Conservation (phyloP, 1,140 invertebrate genomes). For the Spodoptera frugiperda region DNA sequence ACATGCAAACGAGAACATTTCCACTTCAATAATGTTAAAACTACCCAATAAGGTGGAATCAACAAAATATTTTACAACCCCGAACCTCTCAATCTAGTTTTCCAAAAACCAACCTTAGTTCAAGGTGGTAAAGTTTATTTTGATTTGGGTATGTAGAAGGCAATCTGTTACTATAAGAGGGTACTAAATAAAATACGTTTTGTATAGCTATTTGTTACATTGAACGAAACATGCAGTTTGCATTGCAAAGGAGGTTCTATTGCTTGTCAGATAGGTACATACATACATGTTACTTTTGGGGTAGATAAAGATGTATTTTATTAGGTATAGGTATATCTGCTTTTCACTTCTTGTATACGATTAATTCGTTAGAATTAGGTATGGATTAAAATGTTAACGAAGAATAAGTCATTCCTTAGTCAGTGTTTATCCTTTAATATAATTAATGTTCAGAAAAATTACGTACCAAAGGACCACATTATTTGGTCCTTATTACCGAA, state of each 20-base stretch:
- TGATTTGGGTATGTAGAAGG: background rate
- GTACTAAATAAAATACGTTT: conserved; percentile 27
- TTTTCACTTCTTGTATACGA: no score
- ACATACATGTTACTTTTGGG: no score
- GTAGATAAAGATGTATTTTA: no score
- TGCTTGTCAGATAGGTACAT: conserved; percentile 1
- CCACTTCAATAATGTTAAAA: conserved; percentile 30
- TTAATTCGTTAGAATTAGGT: no score
- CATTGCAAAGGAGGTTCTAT: conserved; percentile 4
- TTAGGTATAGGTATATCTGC: no score
- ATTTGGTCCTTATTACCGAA: no score
- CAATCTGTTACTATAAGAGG: conserved; percentile 18
- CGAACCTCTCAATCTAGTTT: background rate
- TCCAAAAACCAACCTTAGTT: background rate
- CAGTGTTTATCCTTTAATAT: no score
- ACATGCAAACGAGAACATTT: conserved; percentile 26
- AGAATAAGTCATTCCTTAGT: no score
- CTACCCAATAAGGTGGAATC: conserved; percentile 34
- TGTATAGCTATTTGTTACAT: conserved; percentile 8
- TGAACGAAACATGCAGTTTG: conserved; percentile 32
- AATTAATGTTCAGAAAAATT: no score
- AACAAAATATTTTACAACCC: conserved; percentile 40
- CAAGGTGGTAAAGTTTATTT: background rate
- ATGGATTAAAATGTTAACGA: no score
- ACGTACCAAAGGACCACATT: no score